Conservation (phyloP, 2,113 vertebrate genomes). For the Halcyon malimbica region DNA sequence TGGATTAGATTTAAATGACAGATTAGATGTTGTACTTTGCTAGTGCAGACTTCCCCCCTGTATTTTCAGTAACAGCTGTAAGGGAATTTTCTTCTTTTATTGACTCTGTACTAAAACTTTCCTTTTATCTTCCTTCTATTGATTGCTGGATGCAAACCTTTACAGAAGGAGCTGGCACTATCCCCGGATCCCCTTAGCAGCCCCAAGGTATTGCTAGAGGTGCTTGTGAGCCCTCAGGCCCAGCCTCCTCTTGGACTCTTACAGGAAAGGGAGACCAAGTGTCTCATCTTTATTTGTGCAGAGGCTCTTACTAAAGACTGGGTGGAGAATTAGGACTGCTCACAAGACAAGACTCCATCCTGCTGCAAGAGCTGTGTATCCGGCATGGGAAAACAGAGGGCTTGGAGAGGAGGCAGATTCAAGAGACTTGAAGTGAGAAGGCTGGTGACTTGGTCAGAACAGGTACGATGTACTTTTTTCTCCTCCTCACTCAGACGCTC, state of each 20-base stretch:
- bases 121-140: background rate
- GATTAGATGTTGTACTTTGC: background rate
- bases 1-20: background rate
- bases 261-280: background rate
- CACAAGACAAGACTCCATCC: fast-evolving
- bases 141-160: background rate
- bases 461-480: background rate
- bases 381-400: background rate
- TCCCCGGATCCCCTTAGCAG: background rate
- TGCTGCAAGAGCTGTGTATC: background rate
- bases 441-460: background rate
- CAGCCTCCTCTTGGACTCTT: background rate
- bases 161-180: background rate
- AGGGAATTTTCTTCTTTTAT: background rate
- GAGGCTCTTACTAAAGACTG: background rate
- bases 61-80: background rate
- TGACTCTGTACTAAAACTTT: background rate
- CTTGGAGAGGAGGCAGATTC: background rate
- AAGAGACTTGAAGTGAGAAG: background rate
- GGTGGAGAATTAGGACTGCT: background rate
- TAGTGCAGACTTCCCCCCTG: background rate
- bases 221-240: background rate
- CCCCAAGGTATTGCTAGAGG: background rate
- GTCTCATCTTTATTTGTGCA: background rate
- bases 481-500: background rate